Evolutionary conservation across 2,888 invertebrate species (phyloP).

Genomic region (Dynastes tityus): DNA sequence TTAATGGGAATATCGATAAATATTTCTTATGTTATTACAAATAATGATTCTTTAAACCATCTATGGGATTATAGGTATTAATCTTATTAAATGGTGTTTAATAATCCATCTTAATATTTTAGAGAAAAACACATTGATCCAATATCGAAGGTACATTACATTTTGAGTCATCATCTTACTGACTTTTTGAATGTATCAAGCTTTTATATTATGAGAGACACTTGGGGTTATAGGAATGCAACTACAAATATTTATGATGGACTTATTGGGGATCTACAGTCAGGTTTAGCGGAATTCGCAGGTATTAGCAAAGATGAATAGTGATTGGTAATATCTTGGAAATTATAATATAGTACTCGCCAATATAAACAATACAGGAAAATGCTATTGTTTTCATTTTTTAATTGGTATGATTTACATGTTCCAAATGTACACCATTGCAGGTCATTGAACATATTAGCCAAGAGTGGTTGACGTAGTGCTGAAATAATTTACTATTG

Average conservation of each 20-base stretch:
- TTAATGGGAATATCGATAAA: constrained; percentile 61
- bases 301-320: constrained; percentile 63
- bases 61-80: constrained; percentile 68
- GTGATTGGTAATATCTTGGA: background rate
- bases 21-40: constrained; percentile 65
- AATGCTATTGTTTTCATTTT: too few relatives aligned
- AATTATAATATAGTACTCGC: too few relatives aligned
- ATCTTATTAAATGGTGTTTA: constrained; percentile 1
- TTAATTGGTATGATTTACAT: too few relatives aligned
- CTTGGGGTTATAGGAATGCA: constrained; percentile 73
- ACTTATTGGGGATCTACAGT: constrained; percentile 74
- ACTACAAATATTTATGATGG: constrained; percentile 74
- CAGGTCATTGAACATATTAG: too few relatives aligned
- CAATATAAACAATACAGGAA: too few relatives aligned
- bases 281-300: constrained; percentile 74
- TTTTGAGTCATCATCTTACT: constrained; percentile 72
- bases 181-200: constrained; percentile 73
- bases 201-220: constrained; percentile 70
- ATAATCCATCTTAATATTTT: background rate
- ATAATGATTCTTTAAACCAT: constrained; percentile 68
- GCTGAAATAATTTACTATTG: too few relatives aligned
- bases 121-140: constrained; percentile 70
- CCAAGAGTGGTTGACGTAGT: too few relatives aligned
- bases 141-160: constrained; percentile 75
- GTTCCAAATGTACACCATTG: too few relatives aligned